These are phyloP conservation scores for Platorchestia sp. DNA, from an alignment of 1,140 invertebrate species.

Conservation along the genomic window DNA sequence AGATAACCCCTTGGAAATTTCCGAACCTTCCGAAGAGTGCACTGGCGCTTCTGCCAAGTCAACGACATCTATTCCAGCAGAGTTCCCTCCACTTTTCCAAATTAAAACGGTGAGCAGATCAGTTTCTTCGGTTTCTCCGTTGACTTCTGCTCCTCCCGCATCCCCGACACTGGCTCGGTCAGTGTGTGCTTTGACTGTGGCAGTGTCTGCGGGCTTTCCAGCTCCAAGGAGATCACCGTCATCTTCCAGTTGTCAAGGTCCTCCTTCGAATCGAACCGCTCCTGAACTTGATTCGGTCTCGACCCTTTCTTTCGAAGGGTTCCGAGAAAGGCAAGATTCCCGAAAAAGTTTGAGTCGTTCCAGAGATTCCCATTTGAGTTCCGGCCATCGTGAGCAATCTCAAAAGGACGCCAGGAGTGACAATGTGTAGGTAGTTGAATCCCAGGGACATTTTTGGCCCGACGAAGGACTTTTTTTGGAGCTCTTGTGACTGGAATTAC, in stretches of 20 bases:
- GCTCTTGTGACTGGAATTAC: too few species aligned
- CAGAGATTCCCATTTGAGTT: neutral
- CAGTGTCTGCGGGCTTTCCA: neutral
- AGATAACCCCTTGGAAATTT: neutral
- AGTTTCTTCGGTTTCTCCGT: neutral
- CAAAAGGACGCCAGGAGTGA: neutral
- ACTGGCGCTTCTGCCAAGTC: neutral
- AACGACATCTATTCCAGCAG: neutral
- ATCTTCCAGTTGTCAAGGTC: neutral
- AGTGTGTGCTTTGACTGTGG: neutral
- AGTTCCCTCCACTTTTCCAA: neutral
- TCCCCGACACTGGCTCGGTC: neutral
- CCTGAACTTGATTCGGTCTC: neutral
- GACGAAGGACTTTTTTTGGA: too few species aligned
- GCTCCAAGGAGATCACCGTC: neutral
- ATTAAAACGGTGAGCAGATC: neutral
- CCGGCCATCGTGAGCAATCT: too few species aligned
- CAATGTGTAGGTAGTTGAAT: too few species aligned
- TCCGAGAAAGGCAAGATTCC: neutral
- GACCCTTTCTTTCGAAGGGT: neutral
- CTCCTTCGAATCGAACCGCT: neutral
- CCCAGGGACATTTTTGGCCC: too few species aligned
- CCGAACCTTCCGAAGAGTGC: neutral
- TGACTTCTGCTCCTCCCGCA: neutral
- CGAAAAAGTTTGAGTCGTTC: neutral